Conservation (phyloP, 2,113 vertebrate genomes). For the Alosa alosa region DNA sequence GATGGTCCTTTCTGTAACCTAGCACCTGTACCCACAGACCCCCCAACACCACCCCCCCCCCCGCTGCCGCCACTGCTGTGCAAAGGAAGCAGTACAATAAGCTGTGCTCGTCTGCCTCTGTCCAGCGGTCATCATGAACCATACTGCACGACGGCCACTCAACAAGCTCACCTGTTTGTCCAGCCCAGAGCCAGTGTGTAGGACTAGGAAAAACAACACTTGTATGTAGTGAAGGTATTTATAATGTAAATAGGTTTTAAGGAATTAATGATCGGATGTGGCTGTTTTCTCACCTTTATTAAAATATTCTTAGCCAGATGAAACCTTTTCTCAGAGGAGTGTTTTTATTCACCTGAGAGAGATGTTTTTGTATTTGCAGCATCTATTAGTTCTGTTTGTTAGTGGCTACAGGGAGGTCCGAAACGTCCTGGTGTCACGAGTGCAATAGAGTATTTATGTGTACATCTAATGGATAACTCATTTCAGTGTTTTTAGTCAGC, state of each 20-base stretch:
- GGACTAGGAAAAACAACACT: constrained; percentile 54
- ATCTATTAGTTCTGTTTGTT: not conserved
- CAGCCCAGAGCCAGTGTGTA: constrained; percentile 49
- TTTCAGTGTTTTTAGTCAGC: not conserved
- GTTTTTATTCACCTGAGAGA: constrained; percentile 1
- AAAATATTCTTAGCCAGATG: constrained; percentile 73
- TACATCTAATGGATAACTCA: not conserved
- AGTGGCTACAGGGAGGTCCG: not conserved
- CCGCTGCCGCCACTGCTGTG: not conserved
- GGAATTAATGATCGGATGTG: constrained; percentile 63
- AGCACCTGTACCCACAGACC: not conserved
- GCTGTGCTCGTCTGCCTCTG: constrained; percentile 17
- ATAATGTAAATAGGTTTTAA: constrained; percentile 76
- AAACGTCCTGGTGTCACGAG: not conserved
- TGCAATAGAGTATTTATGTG: not conserved
- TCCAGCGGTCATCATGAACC: not conserved
- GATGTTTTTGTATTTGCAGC: not conserved
- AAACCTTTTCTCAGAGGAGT: constrained; percentile 8
- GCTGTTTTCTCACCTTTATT: constrained; percentile 73
- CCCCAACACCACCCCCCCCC: not conserved
- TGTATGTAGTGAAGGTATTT: constrained; percentile 74
- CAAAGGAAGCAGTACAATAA: not conserved
- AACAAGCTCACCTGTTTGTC: constrained; percentile 21
- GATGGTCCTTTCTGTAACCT: not conserved
- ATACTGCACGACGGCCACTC: not conserved